Base-by-base conservation (phyloP, 2,888 invertebrate species). In the Trissonchulus latispiculum region DNA sequence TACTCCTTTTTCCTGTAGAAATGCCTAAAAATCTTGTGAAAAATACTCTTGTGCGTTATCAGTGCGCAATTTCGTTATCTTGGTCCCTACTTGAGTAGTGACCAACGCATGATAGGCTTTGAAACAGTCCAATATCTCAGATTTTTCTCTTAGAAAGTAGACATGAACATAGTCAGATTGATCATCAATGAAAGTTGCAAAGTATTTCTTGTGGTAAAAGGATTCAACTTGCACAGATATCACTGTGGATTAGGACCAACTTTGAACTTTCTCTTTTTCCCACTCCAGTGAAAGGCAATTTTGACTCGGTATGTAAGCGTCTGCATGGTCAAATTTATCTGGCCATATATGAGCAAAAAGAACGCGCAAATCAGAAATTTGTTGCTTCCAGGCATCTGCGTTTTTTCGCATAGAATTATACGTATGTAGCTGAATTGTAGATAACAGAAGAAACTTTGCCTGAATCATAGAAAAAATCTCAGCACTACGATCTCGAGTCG, bases 21-120 rank as follows among this genome's bases (percentile, higher is more conserved):
- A 68, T n/a, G 61, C 37, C 31, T 48, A 31, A n/a, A 76, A 61
- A 64, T 75, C 68, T 18, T 69, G n/a, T 1, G 66, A 48, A 8
- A 48, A 48, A 48, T 48, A 48, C 48, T 48, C 48, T 48, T 48
- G 8, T 48, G 48, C 48, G 23, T 48, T 48, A 48, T 48, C 48
- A 48, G 48, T 15, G 48, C 48, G 48, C 23, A 48, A 48, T 15
- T 15, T 48, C 23, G 8, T 48, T 8, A 48, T 23, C 48, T 8
- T 48, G 8, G 8, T 48, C 8, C 48, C 48, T 15, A 23, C 23
- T 48, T 48, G 48, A 15, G 23, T 23, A 48, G 48, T 23, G 23
- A 48, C 48, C 23, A 48, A 23, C 8, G 48, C 23, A 15, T 15
- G 8, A 48, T 15, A 48, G 8, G 8, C 8, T 48, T 48, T 48